Conservation (phyloP, 1,140 invertebrate species). For the Pararge aegeria region DNA sequence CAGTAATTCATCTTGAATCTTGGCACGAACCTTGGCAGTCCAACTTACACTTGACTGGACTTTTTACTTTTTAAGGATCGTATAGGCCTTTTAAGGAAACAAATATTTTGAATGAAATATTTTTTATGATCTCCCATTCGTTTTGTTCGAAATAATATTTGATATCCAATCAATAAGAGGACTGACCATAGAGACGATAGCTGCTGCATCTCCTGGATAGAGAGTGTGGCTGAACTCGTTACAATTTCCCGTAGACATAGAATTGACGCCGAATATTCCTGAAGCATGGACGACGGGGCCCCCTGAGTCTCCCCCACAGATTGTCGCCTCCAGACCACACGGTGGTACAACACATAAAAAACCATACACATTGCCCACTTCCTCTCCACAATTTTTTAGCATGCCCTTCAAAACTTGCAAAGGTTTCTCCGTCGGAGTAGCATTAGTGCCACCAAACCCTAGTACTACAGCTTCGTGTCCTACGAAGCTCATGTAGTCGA, state of each 20-base stretch:
- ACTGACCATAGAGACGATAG: conserved; percentile 7
- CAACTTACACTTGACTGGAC: too few relatives aligned
- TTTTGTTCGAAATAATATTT: conserved; percentile 10
- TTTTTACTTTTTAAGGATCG: too few relatives aligned
- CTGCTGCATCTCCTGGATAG: not conserved
- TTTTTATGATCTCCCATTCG: not conserved
- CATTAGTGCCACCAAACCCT: conserved; percentile 19
- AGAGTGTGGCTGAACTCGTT: not conserved
- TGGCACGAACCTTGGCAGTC: too few relatives aligned
- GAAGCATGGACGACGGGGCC: conserved; percentile 17
- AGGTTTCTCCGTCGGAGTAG: conserved; percentile 4
- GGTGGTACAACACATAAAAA: conserved; percentile 3
- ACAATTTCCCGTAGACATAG: not conserved
- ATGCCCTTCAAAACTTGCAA: conserved; percentile 22
- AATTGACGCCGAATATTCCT: conserved; percentile 18
- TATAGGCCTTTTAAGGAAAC: too few relatives aligned
- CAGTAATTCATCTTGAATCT: too few relatives aligned
- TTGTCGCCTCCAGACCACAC: conserved; percentile 10
- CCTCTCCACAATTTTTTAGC: conserved; percentile 11
- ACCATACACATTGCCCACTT: not conserved
- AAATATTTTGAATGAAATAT: too few relatives aligned
- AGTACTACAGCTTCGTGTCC: conserved; percentile 13
- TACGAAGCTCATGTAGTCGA: conserved; percentile 14
- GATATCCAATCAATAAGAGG: conserved; percentile 17
- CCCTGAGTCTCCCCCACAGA: conserved; percentile 18